Conservation (phyloP, 1,140 invertebrate species). For the Diorhabda sublineata region DNA sequence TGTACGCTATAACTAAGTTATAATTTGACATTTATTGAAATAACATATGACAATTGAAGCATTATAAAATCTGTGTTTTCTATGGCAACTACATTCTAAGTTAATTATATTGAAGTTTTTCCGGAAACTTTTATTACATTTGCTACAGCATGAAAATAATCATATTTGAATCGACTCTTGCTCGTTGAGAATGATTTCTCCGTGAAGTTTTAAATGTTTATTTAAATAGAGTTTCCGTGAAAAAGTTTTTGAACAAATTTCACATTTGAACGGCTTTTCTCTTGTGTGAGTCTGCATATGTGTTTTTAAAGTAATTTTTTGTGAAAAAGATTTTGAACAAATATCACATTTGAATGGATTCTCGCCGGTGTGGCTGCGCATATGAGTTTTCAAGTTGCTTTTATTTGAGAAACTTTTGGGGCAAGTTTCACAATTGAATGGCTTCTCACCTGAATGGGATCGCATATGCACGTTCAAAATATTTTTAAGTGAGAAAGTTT, state of each 20-base stretch:
- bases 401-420: slow-evolving; percentile 29
- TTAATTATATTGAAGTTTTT: too few species aligned
- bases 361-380: neutral
- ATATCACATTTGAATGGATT: slow-evolving; percentile 31
- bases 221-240: neutral
- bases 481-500: neutral
- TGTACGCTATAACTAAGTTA: too few species aligned
- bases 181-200: neutral
- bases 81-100: too few species aligned
- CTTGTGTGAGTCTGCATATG: slow-evolving; percentile 42
- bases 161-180: too few species aligned
- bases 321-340: slow-evolving; percentile 36
- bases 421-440: neutral
- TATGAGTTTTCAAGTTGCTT: slow-evolving; percentile 23
- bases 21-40: too few species aligned
- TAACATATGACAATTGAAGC: too few species aligned
- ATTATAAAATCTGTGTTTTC: too few species aligned
- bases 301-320: slow-evolving; percentile 31
- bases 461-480: neutral
- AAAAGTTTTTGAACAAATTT: too few species aligned
- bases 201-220: neutral
- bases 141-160: too few species aligned
- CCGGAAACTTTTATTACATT: too few species aligned
- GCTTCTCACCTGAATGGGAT: neutral
- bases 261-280: too few species aligned